Evolutionary conservation across 2,797 vertebrate species (phyloP), one percentile per base, ranked within the genome.

Genomic region (Erpetoichthys calabaricus): DNA sequence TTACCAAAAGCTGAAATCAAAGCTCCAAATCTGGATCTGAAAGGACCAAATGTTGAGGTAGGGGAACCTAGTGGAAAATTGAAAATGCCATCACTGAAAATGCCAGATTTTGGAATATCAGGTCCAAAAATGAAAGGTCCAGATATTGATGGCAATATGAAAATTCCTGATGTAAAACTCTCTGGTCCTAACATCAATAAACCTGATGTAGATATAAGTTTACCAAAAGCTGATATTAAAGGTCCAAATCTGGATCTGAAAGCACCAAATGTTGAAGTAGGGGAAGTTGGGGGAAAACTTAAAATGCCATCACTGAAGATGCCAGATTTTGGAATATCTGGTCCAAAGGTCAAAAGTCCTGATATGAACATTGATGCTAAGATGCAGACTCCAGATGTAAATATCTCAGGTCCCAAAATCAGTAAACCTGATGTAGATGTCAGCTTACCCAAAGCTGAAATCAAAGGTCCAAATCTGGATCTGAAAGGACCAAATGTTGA

Each of bases 241-340:
- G 8, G 41, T 44, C 57, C 57, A 45, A 58, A 51, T 8, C 44
- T 58, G 42, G 43, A 51, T 44, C 44, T 45, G 47, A 25, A 25
- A 25, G 25, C 25, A 25, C 25, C 25, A 25, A 25, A 25, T 25
- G 25, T 25, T 25, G 25, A 25, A 25, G 9, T 49, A 7, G 47
- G n/a, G 49, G 47, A n/a, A 49, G n/a, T n/a, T 7, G n/a, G n/a
- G n/a, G 55, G 62, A 5, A 82, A 77, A 66, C 7, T 68, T 6
- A 78, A 63, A 42, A 57, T 68, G 7, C 75, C 72, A 55, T 68
- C 73, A 61, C 49, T 67, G 2, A 85, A 83, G 47, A 83, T 83
- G 81, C 84, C 86, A 44, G 8, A 63, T 1, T 81, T 81, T 46
- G 45, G 55, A 55, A 5, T 81, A 61, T 69, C 77, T 72, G 63